Base-by-base conservation (phyloP, 1,140 invertebrate genomes). In the Microplitis demolitor region DNA sequence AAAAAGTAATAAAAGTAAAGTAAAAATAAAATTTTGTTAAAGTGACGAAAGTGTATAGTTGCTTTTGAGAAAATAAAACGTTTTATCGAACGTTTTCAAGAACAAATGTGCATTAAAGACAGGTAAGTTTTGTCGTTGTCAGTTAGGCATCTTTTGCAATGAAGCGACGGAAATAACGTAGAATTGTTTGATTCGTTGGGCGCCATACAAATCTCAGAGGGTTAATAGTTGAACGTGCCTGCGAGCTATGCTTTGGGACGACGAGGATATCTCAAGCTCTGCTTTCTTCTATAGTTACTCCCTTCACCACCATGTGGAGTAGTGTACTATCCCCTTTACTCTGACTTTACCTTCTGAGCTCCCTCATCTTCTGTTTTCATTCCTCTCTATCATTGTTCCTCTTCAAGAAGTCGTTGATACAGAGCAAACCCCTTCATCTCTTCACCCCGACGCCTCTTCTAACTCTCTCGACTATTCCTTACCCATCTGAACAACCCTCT, bases 221-320 rank as follows among this genome's bases (percentile, higher is more conserved):
- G 78, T 79, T 81, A 82, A 81, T 80, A 82, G 80, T 77, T 71
- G 78, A 79, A 80, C 77, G 79, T 81, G 78, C 76, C 76, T 79
- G 24, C 68, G 24, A 80, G 77, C 73, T 73, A 75, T 75, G 70
- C 79, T 74, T 69, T 54, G 64, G 16, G 66, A 63, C 62, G 64
- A 73, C 69, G 35, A 16, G 51, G 14, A 53, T 54, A 35, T 66
- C 64, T 56, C 69, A 56, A 4, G 45, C 58, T 16, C 33, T 56
- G 56, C 5, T 8, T 35, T 16, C 31, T 63, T 63, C 16, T 13
- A 9, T 16, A 69, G 53, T 34, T 24, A 37, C n/a, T 24, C 53
- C 58, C 6, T n/a, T 56, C 14, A 11, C 16, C 24, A 14, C 33
- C 60, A 37, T 62, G 34, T 31, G 35, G 31, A 62, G 31, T 37